phyloP scores from a whole-genome alignment of 2,888 invertebrate genomes.

The Anorthoa munda region DNA sequence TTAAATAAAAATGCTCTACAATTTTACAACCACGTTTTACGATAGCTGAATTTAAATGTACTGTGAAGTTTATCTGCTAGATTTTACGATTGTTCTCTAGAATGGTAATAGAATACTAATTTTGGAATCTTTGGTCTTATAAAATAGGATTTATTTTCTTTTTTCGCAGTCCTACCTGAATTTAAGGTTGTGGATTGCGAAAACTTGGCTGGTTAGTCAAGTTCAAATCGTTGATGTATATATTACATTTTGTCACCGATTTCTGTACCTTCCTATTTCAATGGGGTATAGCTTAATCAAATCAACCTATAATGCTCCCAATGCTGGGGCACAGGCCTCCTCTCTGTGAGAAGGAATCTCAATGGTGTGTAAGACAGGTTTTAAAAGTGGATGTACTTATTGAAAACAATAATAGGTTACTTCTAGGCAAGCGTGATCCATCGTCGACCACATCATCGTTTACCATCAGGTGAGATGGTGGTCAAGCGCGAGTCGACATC shows the following conservation, averaged over 20 bases:
- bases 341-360: background rate
- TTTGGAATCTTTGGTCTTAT: conserved; percentile 5
- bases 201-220: background rate
- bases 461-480: too few relatives aligned
- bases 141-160: conserved; percentile 5
- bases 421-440: too few relatives aligned
- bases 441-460: too few relatives aligned
- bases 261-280: background rate
- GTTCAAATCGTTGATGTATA: too few relatives aligned
- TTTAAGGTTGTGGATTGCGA: background rate
- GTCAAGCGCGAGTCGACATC: too few relatives aligned
- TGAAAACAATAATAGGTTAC: too few relatives aligned
- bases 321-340: background rate
- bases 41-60: conserved; percentile 46
- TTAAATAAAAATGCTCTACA: conserved; percentile 29
- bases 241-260: background rate
- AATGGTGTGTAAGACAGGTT: too few relatives aligned
- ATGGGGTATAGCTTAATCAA: background rate
- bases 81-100: conserved; percentile 36
- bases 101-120: conserved; percentile 52
- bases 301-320: background rate
- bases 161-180: background rate
- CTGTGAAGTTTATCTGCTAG: conserved; percentile 42
- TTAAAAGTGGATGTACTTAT: too few relatives aligned
- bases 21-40: conserved; percentile 36